phyloP scores from a whole-genome alignment of 2,797 vertebrate genomes.

The Sarcoramphus papa region DNA sequence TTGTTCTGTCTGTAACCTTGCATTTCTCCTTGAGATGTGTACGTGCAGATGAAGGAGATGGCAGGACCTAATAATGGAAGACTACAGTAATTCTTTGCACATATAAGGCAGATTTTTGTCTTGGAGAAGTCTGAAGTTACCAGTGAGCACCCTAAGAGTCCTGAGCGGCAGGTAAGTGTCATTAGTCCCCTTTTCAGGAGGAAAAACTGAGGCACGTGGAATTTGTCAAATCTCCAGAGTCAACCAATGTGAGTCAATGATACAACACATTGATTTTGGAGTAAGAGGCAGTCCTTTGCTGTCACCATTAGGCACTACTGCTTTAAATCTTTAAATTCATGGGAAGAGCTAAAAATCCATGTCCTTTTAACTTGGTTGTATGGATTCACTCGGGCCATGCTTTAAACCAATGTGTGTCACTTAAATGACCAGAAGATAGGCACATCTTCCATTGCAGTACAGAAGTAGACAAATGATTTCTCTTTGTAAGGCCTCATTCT shows the following conservation, averaged over 20 bases:
- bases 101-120: not conserved
- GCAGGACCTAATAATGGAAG: not conserved
- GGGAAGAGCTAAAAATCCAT: not conserved
- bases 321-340: not conserved
- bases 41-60: not conserved
- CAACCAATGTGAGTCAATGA: not conserved
- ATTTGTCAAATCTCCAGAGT: not conserved
- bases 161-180: not conserved
- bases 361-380: not conserved
- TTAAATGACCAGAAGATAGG: fast-evolving
- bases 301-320: not conserved
- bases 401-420: not conserved
- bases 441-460: too few relatives aligned
- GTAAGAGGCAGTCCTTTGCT: not conserved
- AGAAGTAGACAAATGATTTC: not conserved
- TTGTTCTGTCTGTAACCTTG: not conserved
- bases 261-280: not conserved
- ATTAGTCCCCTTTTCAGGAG: not conserved
- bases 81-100: not conserved
- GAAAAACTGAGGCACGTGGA: not conserved
- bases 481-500: not conserved
- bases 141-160: fast-evolving
- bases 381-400: not conserved
- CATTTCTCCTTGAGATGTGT: not conserved
- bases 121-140: not conserved